phyloP scores from a whole-genome alignment of 2,113 vertebrate genomes.

The Periophthalmus modestus region DNA sequence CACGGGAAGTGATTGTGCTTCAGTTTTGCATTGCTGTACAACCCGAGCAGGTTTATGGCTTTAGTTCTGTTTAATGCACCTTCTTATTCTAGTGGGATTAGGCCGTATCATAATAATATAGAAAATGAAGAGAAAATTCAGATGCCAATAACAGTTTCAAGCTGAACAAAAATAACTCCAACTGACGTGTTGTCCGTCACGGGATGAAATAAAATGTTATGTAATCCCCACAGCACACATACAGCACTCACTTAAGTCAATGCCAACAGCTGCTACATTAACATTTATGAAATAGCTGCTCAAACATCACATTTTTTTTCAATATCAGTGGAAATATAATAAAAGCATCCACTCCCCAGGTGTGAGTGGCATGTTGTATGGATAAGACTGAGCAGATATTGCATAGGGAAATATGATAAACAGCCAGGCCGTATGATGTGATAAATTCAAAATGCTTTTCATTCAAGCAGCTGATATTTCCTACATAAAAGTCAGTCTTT shows the following conservation, averaged over 20 bases:
- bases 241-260: neutral
- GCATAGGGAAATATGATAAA: neutral
- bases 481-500: neutral
- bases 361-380: constrained; percentile 19
- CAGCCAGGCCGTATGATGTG: neutral
- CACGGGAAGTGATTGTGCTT: neutral
- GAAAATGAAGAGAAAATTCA: neutral
- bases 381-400: constrained; percentile 19
- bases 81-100: neutral
- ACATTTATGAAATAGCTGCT: constrained; percentile 26
- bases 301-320: neutral
- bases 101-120: neutral
- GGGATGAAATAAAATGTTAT: constrained; percentile 26
- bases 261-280: constrained; percentile 34
- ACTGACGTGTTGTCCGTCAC: constrained; percentile 19
- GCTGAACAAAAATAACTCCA: neutral
- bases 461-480: neutral
- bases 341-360: constrained; percentile 24
- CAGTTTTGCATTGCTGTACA: neutral
- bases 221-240: constrained; percentile 11
- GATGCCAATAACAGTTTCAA: neutral
- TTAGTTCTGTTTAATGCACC: neutral
- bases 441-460: neutral
- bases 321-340: constrained; percentile 11
- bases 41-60: neutral